Evolutionary conservation across 2,797 vertebrate species (phyloP).

Genomic region (Florisuga fusca): DNA sequence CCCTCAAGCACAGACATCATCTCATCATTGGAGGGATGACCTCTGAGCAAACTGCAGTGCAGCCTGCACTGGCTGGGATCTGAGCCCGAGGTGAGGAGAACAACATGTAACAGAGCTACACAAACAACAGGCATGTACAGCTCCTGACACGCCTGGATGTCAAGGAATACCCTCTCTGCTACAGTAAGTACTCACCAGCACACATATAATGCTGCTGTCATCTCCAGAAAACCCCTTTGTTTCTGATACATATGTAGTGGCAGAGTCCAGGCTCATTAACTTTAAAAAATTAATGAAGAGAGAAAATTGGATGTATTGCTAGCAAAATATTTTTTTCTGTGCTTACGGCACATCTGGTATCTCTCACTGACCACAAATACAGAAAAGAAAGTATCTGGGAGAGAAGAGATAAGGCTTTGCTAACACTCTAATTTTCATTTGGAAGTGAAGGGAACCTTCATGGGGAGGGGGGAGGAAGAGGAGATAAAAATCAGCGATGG

Average conservation of each 20-base stretch:
- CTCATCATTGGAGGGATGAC: background rate
- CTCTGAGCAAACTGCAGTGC: background rate
- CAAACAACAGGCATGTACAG: accelerated
- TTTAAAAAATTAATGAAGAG: background rate
- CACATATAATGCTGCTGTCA: background rate
- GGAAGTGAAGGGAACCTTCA: background rate
- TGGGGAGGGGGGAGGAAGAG: background rate
- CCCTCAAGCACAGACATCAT: conserved; percentile 17
- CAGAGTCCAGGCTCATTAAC: background rate
- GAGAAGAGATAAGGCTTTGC: background rate
- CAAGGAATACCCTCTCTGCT: background rate
- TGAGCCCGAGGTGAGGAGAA: background rate
- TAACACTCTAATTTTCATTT: conserved; percentile 31
- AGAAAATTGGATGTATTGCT: background rate
- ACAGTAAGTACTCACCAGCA: background rate
- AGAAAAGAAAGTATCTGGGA: background rate
- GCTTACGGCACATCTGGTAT: background rate
- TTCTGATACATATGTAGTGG: background rate
- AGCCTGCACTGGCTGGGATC: background rate
- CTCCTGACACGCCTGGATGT: background rate
- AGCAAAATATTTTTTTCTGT: background rate
- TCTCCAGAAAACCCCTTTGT: background rate
- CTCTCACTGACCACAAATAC: background rate
- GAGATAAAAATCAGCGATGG: conserved; percentile 23
- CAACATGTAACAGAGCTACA: background rate